A percentile compares a stretch with the other conserved stretches of the same genome.
Evolutionary conservation across 2,888 invertebrate genomes (phyloP).

Genomic region (Lasioglossum malachurum): DNA sequence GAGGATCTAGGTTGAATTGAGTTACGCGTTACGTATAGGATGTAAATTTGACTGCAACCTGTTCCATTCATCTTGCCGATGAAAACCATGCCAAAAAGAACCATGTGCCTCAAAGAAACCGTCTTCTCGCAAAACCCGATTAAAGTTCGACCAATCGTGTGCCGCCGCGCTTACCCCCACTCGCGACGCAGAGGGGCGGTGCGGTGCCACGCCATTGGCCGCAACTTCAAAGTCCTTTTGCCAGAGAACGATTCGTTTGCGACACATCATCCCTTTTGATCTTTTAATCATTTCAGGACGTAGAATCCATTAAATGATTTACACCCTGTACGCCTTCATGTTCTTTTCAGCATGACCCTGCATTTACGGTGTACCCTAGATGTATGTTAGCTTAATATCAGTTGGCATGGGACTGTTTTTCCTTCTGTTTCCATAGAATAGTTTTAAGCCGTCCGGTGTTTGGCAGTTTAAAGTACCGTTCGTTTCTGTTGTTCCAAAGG

Average conservation of each 20-base stretch:
- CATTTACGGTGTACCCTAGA: conserved; percentile 35
- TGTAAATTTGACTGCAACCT: background rate
- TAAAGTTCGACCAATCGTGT: background rate
- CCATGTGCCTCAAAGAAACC: background rate
- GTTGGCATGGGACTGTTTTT: conserved; percentile 56
- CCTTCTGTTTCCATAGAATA: conserved; percentile 31
- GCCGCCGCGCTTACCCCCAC: background rate
- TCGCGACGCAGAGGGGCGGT: background rate
- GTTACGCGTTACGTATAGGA: conserved; percentile 21
- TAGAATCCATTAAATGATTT: background rate
- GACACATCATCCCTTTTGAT: background rate
- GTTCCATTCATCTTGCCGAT: background rate
- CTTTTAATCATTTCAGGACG: background rate
- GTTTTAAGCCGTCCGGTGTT: background rate
- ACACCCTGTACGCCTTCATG: conserved; percentile 6
- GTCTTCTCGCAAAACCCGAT: background rate
- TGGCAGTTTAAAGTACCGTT: conserved; percentile 2
- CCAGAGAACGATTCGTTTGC: background rate
- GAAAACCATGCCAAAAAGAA: conserved; percentile 6
- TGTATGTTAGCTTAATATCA: conserved; percentile 49
- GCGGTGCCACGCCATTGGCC: background rate
- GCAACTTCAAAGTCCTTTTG: background rate
- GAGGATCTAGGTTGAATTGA: conserved; percentile 27
- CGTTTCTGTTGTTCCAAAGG: conserved; percentile 87
- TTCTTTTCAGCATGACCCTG: conserved; percentile 60